Evolutionary conservation across 2,113 vertebrate genomes (phyloP).

Genomic region (Brachirus orientalis): DNA sequence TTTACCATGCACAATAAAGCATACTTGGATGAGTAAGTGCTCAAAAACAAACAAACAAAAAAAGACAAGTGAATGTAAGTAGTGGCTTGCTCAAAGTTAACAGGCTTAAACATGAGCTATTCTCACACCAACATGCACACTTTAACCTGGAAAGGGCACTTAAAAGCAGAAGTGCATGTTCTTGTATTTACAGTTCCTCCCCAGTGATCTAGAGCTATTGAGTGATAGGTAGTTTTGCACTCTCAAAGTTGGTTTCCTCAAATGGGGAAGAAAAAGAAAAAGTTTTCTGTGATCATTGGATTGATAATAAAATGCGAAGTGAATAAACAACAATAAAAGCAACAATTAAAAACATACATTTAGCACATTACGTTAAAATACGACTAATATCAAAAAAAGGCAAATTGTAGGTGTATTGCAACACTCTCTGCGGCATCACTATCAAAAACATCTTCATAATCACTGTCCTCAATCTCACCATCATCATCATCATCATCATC

Average conservation of each 20-base stretch:
- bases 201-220: slow-evolving; percentile 20
- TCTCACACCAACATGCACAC: neutral
- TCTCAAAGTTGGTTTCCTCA: slow-evolving; percentile 28
- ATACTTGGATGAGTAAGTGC: too few species aligned
- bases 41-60: too few species aligned
- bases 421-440: slow-evolving; percentile 63
- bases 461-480: slow-evolving; percentile 57
- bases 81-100: neutral
- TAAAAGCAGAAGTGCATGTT: slow-evolving; percentile 28
- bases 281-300: slow-evolving; percentile 30
- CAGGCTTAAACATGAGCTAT: too few species aligned
- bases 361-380: slow-evolving; percentile 75
- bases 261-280: slow-evolving; percentile 7
- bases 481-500: slow-evolving; percentile 62
- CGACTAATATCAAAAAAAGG: slow-evolving; percentile 76
- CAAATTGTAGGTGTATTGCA: slow-evolving; percentile 69
- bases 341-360: slow-evolving; percentile 51
- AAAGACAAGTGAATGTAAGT: neutral
- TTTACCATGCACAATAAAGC: neutral
- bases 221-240: slow-evolving; percentile 57
- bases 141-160: slow-evolving; percentile 40
- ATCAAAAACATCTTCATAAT: slow-evolving; percentile 66
- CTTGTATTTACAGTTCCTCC: slow-evolving; percentile 27
- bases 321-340: slow-evolving; percentile 66
- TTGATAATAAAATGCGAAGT: slow-evolving; percentile 50